phyloP scores from a whole-genome alignment of 2,888 invertebrate species.

The Netelia melanura region DNA sequence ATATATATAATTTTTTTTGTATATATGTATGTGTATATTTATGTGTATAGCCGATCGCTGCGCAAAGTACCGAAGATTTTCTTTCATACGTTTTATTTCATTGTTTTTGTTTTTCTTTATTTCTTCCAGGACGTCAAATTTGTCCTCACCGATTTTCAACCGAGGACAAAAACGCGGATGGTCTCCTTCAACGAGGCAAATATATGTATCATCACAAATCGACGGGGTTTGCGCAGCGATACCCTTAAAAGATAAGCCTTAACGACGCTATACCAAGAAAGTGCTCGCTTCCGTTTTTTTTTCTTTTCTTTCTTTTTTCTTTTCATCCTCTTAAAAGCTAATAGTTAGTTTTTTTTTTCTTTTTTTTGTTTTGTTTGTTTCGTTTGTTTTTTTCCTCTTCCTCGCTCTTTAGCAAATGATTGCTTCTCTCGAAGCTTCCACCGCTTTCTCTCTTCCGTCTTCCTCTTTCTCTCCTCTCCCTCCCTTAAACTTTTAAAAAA shows the following conservation, averaged over 20 bases:
- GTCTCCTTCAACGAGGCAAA: constrained; percentile 11
- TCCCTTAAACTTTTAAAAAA: no score
- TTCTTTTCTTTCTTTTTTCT: constrained; percentile 27
- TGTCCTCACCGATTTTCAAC: no score
- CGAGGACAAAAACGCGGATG: no score
- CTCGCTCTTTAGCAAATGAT: constrained; percentile 71
- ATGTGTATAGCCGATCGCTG: constrained; percentile 24
- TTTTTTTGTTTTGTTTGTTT: background rate
- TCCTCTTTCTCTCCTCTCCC: constrained; percentile 23
- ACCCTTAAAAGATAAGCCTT: constrained; percentile 65
- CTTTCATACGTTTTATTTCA: background rate
- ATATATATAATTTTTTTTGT: constrained; percentile 12
- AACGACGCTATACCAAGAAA: constrained; percentile 69
- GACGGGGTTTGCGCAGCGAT: constrained; percentile 56
- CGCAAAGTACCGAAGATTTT: constrained; percentile 39
- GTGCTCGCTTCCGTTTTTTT: constrained; percentile 52
- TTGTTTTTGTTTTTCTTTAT: background rate
- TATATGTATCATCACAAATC: constrained; percentile 20
- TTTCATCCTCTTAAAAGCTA: constrained; percentile 54
- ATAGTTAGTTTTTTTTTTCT: constrained; percentile 58
- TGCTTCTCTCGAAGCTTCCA: constrained; percentile 67
- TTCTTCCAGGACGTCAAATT: background rate
- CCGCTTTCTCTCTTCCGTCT: constrained; percentile 26
- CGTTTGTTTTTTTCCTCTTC: constrained; percentile 21
- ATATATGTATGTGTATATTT: constrained; percentile 20